phyloP scores from a whole-genome alignment of 1,140 invertebrate genomes.

The Atta colombica region DNA sequence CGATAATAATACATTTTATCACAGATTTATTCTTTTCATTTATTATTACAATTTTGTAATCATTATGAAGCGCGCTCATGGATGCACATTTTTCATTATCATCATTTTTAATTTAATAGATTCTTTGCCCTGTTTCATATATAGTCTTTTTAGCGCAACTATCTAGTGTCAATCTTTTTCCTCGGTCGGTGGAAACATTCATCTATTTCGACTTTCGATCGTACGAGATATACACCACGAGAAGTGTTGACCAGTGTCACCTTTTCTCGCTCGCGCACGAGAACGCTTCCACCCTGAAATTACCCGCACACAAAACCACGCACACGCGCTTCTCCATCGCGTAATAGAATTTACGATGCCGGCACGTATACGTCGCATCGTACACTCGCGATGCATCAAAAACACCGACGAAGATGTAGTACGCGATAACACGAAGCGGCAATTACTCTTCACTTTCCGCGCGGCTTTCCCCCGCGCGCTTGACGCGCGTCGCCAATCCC shows the following conservation, averaged over 20 bases:
- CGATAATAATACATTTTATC: neutral
- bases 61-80: neutral
- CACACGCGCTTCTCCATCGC: conserved; percentile 27
- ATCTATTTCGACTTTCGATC: conserved; percentile 28
- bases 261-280: neutral
- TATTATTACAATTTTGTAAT: neutral
- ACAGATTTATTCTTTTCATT: neutral
- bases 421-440: conserved; percentile 68
- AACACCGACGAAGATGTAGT: conserved; percentile 62
- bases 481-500: neutral
- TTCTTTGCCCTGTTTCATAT: neutral
- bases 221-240: conserved; percentile 5
- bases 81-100: no score
- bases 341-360: conserved; percentile 59
- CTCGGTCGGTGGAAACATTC: neutral
- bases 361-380: conserved; percentile 46
- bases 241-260: neutral
- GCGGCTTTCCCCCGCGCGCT: conserved; percentile 5
- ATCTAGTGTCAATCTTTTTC: neutral
- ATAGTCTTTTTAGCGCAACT: neutral
- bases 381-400: conserved; percentile 55
- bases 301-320: conserved; percentile 44
- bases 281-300: conserved; percentile 34
- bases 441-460: conserved; percentile 69
- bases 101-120: neutral